Conservation (phyloP, 2,888 invertebrate species). For the Meteorus cinctellus region DNA sequence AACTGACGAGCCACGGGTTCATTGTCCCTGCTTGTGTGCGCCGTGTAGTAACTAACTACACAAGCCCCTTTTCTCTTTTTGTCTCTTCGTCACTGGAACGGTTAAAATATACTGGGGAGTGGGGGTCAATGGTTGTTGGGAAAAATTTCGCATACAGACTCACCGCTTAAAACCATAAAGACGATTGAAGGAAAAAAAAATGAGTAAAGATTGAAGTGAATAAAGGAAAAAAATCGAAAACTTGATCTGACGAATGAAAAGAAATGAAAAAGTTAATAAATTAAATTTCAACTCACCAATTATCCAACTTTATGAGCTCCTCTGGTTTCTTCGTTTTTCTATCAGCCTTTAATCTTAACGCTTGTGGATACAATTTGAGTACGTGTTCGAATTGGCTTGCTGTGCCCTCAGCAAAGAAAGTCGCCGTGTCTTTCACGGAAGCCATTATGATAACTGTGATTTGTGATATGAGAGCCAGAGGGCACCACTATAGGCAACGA, state of each 20-base stretch:
- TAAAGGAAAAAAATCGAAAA: neutral
- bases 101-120: neutral
- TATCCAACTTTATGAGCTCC: constrained; percentile 94
- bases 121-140: neutral
- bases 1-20: constrained; percentile 69
- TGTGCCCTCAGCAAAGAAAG: constrained; percentile 94
- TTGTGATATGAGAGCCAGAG: constrained; percentile 56
- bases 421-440: constrained; percentile 92
- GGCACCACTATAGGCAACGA: constrained; percentile 26
- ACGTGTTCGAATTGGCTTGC: constrained; percentile 91
- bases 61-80: constrained; percentile 19
- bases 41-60: constrained; percentile 18
- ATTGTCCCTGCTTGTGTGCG: constrained; percentile 65
- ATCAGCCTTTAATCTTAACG: constrained; percentile 91
- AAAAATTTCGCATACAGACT: neutral
- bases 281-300: constrained; percentile 84
- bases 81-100: neutral
- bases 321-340: constrained; percentile 94
- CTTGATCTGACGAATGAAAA: neutral
- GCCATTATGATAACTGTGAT: constrained; percentile 79
- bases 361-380: constrained; percentile 92
- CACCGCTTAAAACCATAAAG: constrained; percentile 41
- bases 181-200: constrained; percentile 14
- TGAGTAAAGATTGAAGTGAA: constrained; percentile 15
- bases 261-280: neutral